A percentile compares a stretch with the other conserved stretches of the same genome.
Conservation (phyloP, 1,140 invertebrate genomes). For the Samia ricini region DNA sequence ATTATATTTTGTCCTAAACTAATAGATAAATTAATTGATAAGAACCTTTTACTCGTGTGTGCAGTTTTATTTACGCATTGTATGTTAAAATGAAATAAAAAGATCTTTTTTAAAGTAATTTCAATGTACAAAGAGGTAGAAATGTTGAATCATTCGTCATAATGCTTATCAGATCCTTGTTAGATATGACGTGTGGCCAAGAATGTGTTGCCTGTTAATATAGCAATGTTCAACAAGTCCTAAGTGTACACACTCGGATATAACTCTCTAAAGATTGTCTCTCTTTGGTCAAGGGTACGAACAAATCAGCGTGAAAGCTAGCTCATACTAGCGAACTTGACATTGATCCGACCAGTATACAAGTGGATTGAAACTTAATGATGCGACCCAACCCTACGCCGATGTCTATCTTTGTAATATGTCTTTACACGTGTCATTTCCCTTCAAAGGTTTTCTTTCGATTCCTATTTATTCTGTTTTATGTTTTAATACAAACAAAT, state of each 20-base stretch:
- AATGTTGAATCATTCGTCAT: too few relatives aligned
- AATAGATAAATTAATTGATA: too few relatives aligned
- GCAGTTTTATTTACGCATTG: too few relatives aligned
- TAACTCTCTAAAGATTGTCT: not conserved
- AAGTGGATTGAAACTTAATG: slow-evolving; percentile 53
- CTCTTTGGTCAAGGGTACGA: slow-evolving; percentile 56
- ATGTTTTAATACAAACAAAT: not conserved
- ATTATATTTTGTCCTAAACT: too few relatives aligned
- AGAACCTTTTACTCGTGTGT: too few relatives aligned
- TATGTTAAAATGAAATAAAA: too few relatives aligned
- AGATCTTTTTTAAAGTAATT: too few relatives aligned
- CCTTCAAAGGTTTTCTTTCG: not conserved
- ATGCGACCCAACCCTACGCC: slow-evolving; percentile 11
- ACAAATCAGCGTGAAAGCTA: slow-evolving; percentile 59
- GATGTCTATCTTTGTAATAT: not conserved
- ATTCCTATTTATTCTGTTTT: not conserved
- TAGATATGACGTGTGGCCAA: too few relatives aligned
- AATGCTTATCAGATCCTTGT: too few relatives aligned
- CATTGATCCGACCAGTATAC: slow-evolving; percentile 47
- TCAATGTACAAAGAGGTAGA: too few relatives aligned
- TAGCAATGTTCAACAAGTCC: not conserved
- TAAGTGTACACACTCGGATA: not conserved
- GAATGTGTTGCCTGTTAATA: too few relatives aligned
- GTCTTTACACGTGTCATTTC: not conserved
- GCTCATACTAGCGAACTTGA: slow-evolving; percentile 46